A percentile compares a stretch with the other conserved stretches of the same genome.
Evolutionary conservation across 2,888 invertebrate species (phyloP).

Genomic region (Nymphalis polychloros): DNA sequence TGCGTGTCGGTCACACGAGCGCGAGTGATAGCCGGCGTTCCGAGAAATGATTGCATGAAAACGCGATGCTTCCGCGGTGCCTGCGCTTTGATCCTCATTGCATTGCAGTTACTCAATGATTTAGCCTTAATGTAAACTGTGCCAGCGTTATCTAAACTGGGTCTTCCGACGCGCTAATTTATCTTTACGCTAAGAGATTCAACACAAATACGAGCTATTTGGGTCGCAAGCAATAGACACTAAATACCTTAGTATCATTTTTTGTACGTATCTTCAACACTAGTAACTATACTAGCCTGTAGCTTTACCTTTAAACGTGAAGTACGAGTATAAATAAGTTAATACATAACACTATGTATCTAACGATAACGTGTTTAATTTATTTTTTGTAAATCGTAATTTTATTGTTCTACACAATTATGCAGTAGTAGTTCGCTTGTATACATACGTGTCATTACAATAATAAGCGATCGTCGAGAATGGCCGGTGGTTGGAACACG

Average conservation of each 20-base stretch:
- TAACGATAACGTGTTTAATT: too few species aligned
- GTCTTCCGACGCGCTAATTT: slow-evolving; percentile 29
- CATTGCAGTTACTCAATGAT: slow-evolving; percentile 35
- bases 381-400: too few species aligned
- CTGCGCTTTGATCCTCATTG: slow-evolving; percentile 34
- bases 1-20: slow-evolving; percentile 44
- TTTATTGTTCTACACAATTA: too few species aligned
- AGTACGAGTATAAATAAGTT: too few species aligned
- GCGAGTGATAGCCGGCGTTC: slow-evolving; percentile 58
- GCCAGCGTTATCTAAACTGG: slow-evolving; percentile 34
- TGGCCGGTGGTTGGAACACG: too few species aligned
- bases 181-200: slow-evolving; percentile 26
- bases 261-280: neutral
- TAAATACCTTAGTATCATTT: neutral
- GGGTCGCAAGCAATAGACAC: neutral
- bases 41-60: slow-evolving; percentile 65
- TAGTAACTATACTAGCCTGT: too few species aligned
- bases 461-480: too few species aligned
- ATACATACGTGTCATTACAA: too few species aligned
- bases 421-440: too few species aligned
- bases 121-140: slow-evolving; percentile 35
- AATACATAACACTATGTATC: too few species aligned
- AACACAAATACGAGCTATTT: slow-evolving; percentile 9
- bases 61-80: slow-evolving; percentile 51
- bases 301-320: too few species aligned